Evolutionary conservation across 2,888 invertebrate genomes (phyloP).

Genomic region (Epirrita christyi): DNA sequence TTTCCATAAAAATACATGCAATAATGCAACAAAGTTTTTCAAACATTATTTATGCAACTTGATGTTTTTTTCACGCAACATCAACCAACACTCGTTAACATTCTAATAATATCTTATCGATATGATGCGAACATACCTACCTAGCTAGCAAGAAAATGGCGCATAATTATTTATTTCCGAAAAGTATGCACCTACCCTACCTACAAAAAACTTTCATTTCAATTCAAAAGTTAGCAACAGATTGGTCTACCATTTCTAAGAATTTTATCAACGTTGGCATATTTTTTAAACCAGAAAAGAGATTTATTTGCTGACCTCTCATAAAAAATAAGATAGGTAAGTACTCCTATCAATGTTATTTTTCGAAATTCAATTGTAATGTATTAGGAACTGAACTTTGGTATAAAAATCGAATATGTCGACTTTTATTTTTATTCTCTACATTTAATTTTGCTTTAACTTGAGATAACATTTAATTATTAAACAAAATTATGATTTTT

Average conservation of each 20-base stretch:
- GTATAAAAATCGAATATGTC: no score
- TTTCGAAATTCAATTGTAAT: no score
- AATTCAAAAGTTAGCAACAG: not conserved
- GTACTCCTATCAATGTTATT: no score
- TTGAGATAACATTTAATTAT: no score
- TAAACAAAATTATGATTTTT: no score
- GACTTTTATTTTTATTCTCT: no score
- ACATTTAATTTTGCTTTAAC: no score
- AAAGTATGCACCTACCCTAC: not conserved
- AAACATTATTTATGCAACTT: constrained; percentile 13
- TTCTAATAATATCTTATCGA: constrained; percentile 29
- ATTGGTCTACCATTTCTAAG: constrained; percentile 10
- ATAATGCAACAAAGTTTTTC: constrained; percentile 26
- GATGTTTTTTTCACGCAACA: constrained; percentile 27
- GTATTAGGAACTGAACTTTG: no score
- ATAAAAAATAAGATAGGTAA: no score
- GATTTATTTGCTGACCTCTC: no score
- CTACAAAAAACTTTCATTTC: not conserved
- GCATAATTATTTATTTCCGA: constrained; percentile 4
- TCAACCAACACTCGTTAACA: constrained; percentile 31
- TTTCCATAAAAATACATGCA: constrained; percentile 38
- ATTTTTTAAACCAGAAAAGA: not conserved
- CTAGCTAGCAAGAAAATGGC: constrained; percentile 16
- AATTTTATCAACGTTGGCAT: not conserved
- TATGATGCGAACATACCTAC: constrained; percentile 33